phyloP scores from a whole-genome alignment of 2,113 vertebrate genomes.

The Zootoca vivipara region DNA sequence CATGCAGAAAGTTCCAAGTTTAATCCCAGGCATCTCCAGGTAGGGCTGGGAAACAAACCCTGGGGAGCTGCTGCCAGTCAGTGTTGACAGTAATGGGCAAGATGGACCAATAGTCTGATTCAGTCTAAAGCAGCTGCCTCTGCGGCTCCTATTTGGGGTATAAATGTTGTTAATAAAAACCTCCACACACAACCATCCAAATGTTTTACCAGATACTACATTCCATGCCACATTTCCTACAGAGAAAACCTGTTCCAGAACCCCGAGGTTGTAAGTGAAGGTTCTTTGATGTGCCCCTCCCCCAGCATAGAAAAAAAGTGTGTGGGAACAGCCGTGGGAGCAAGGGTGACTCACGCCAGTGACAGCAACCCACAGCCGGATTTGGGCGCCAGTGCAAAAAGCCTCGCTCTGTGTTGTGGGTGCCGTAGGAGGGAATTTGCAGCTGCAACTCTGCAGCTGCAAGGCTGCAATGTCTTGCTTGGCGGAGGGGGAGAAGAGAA shows the following conservation, averaged over 20 bases:
- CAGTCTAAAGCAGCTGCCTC: too few species aligned
- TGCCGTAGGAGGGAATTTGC: slow-evolving; percentile 11
- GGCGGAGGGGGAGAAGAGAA: neutral
- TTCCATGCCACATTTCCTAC: neutral
- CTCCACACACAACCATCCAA: neutral
- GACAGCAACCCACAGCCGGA: slow-evolving; percentile 14
- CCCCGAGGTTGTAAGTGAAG: neutral
- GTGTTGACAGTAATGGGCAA: too few species aligned
- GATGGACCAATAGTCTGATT: too few species aligned
- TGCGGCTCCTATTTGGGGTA: too few species aligned
- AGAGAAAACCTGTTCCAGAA: neutral
- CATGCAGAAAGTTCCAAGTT: too few species aligned
- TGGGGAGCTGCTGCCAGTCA: too few species aligned
- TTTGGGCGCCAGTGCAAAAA: neutral
- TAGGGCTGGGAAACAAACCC: too few species aligned
- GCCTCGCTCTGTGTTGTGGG: slow-evolving; percentile 11
- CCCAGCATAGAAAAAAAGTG: neutral
- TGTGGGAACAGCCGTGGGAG: neutral
- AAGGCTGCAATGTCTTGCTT: neutral
- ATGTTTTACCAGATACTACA: neutral
- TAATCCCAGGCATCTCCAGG: too few species aligned
- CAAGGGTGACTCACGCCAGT: neutral
- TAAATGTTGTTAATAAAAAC: too few species aligned
- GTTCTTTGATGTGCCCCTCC: neutral
- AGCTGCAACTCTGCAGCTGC: neutral